Evolutionary conservation across 1,140 invertebrate species (phyloP).

Genomic region (Solenopsis invicta): DNA sequence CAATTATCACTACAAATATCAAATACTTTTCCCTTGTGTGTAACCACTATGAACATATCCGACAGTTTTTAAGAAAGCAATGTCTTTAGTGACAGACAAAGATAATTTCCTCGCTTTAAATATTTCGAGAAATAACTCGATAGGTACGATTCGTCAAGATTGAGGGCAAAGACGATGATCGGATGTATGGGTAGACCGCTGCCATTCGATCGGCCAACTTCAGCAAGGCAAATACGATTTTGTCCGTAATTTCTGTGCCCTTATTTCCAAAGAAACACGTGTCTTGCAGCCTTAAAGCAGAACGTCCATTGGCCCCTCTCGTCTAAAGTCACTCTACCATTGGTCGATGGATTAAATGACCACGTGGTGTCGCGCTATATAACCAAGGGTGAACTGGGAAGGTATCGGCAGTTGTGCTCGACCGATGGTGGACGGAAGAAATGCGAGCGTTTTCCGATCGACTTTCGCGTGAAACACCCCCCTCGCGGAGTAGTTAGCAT

Average conservation of each 20-base stretch:
- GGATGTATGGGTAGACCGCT: slow-evolving; percentile 18
- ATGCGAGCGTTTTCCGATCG: slow-evolving; percentile 75
- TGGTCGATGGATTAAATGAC: slow-evolving; percentile 85
- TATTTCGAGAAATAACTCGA: not conserved
- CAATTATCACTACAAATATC: too few relatives aligned
- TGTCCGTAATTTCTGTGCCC: slow-evolving; percentile 76
- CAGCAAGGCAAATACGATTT: slow-evolving; percentile 77
- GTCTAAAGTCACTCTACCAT: slow-evolving; percentile 76
- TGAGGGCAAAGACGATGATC: not conserved
- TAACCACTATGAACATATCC: not conserved
- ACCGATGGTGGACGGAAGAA: slow-evolving; percentile 75
- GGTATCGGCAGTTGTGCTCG: slow-evolving; percentile 83
- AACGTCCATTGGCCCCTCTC: slow-evolving; percentile 78
- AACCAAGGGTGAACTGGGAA: slow-evolving; percentile 83
- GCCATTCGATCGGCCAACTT: slow-evolving; percentile 74
- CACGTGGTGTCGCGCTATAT: slow-evolving; percentile 86
- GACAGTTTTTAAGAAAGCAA: not conserved
- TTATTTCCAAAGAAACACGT: slow-evolving; percentile 82
- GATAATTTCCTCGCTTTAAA: not conserved
- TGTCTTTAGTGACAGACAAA: not conserved
- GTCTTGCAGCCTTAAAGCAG: slow-evolving; percentile 78
- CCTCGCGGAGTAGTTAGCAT: slow-evolving; percentile 67
- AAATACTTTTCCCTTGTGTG: too few relatives aligned
- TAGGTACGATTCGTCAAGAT: slow-evolving; percentile 17
- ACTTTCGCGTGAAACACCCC: slow-evolving; percentile 48